phyloP scores from a whole-genome alignment of 2,797 vertebrate genomes.

The Anguilla pacifica region DNA sequence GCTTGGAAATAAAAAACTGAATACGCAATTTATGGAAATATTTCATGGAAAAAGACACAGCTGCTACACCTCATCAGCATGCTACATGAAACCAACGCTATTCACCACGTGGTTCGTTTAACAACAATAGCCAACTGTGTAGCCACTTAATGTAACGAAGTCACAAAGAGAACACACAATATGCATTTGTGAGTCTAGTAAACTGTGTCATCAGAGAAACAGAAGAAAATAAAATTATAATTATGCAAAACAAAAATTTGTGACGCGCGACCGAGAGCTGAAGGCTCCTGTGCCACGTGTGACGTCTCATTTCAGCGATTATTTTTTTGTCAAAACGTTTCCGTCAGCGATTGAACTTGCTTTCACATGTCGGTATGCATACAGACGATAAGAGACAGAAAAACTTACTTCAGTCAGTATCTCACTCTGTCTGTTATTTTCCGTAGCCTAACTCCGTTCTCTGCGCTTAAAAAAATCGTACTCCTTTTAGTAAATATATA shows the following conservation, averaged over 20 bases:
- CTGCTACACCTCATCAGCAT: not conserved
- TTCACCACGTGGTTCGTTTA: not conserved
- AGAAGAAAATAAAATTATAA: not conserved
- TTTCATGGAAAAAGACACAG: not conserved
- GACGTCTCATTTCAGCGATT: not conserved
- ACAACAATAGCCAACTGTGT: not conserved
- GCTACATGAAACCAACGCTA: not conserved
- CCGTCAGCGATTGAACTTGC: not conserved
- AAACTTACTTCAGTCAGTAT: not conserved
- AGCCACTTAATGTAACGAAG: not conserved
- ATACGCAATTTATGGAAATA: not conserved
- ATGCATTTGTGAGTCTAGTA: not conserved
- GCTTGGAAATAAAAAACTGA: not conserved
- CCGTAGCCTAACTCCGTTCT: not conserved
- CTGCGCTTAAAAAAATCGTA: not conserved
- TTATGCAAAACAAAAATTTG: not conserved
- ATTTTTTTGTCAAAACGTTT: not conserved
- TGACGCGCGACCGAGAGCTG: not conserved
- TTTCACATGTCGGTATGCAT: not conserved
- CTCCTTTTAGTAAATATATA: not conserved
- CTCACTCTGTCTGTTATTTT: not conserved
- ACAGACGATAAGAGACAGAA: not conserved
- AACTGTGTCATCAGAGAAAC: not conserved
- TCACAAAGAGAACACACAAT: not conserved
- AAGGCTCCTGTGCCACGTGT: not conserved